These are phyloP conservation scores for Rhaphigaster nebulosa DNA, from an alignment of 2,888 invertebrate genomes.

Conservation along the genomic window DNA sequence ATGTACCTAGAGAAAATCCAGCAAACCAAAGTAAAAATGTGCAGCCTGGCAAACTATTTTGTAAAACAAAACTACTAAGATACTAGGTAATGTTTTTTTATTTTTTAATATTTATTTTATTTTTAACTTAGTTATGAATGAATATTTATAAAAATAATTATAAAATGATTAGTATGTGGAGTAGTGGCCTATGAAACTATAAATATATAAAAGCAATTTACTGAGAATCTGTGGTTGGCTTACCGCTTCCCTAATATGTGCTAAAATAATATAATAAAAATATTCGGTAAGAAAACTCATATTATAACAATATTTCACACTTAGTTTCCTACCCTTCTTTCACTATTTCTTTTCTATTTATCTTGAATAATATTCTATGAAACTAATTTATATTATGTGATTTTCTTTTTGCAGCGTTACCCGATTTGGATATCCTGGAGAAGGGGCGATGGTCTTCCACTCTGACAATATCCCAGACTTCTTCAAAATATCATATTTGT, in stretches of 20 bases:
- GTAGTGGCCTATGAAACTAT: no score
- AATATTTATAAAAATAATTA: no score
- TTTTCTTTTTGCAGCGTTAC: slow-evolving; percentile 56
- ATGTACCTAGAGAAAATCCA: no score
- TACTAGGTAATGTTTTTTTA: no score
- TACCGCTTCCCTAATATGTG: not conserved
- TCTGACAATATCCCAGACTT: slow-evolving; percentile 54
- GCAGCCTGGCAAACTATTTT: no score
- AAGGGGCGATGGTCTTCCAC: slow-evolving; percentile 57
- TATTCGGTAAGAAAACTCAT: not conserved
- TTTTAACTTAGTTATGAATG: no score
- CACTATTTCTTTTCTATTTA: not conserved
- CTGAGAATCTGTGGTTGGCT: not conserved
- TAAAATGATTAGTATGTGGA: no score
- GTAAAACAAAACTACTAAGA: no score
- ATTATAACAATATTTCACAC: no score
- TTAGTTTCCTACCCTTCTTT: not conserved
- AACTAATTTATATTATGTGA: not conserved
- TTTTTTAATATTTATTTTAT: no score
- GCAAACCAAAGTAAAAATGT: no score
- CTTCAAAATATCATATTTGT: slow-evolving; percentile 77
- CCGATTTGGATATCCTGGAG: slow-evolving; percentile 58
- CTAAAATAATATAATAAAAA: not conserved
- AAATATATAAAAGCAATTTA: no score
- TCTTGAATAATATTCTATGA: not conserved